Base-by-base conservation (phyloP, 2,113 vertebrate genomes). In the Drymodes brunneopygia region DNA sequence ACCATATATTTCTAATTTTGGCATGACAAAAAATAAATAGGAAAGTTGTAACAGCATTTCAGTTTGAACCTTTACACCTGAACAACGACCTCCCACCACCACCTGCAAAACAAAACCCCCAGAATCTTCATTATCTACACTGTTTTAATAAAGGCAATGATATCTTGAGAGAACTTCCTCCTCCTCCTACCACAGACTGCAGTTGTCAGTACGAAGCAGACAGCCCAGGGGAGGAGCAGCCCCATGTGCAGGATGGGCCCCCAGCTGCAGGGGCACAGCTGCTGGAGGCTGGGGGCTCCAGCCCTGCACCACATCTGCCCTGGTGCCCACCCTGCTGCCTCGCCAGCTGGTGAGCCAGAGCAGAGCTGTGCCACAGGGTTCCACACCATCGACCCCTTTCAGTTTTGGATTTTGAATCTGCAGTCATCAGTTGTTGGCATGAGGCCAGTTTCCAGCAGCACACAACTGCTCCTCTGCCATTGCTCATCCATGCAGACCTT, bases 211-310 rank as follows among this genome's bases (percentile, higher is more conserved):
- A 11, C 12, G 15, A 27, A 40, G 53, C 38, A 85, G 60, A 6
- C 3, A 29, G 23, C 28, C 12, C 0, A 0, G 35, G 16, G 42
- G 14, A 62, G 78, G 44, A 64, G 79, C 1, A 0, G 71, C 11
- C 21, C 51, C 15, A 3, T 10, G 42, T 15, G 57, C 40, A 8
- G 0, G 0, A 35, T 1, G 29, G 35, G 29, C 18, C 31, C 44
- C 36, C 75, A 70, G 70, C 45, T 86, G 65, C 58, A 64, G 57
- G 24, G 28, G 22, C 62, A 75, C 57, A 60, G 72, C 60, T 83
- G 81, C 67, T 56, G 29, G 5, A 81, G 29, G 16, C 51, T 29
- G 40, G 31, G 24, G 33, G 16, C 47, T 67, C 64, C 78, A 38
- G 38, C 31, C 19, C 38, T 27, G 25, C 64, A 45, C 13, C 90